A percentile compares a stretch with the other conserved stretches of the same genome.
Conservation (phyloP, 2,888 invertebrate genomes). For the Athalia cordata region DNA sequence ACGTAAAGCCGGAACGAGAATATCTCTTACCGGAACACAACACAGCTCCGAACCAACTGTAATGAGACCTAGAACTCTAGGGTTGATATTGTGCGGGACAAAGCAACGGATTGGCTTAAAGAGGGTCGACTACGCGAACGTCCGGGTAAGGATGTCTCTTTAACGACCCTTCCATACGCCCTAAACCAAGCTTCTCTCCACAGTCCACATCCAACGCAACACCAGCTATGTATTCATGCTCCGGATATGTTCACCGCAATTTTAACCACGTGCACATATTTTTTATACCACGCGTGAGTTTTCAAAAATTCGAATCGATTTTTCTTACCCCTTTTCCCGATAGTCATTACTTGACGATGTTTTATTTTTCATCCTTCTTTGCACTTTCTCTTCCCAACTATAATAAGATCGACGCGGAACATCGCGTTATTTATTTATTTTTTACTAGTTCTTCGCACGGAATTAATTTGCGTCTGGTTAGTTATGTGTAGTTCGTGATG, state of each 20-base stretch:
- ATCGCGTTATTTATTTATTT: slow-evolving; percentile 3
- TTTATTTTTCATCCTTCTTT: neutral
- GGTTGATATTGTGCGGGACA: slow-evolving; percentile 46
- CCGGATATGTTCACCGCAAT: slow-evolving; percentile 58
- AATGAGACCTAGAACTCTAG: slow-evolving; percentile 38
- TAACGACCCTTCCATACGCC: slow-evolving; percentile 20
- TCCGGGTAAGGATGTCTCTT: slow-evolving; percentile 34
- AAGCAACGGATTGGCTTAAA: slow-evolving; percentile 46
- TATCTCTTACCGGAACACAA: slow-evolving; percentile 10
- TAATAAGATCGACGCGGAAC: neutral
- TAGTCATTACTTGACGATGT: neutral
- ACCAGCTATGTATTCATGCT: slow-evolving; percentile 48
- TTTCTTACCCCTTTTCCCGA: neutral
- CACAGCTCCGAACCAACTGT: slow-evolving; percentile 32
- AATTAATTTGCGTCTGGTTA: slow-evolving; percentile 23
- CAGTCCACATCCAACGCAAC: slow-evolving; percentile 52
- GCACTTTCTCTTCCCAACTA: neutral
- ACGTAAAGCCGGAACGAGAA: slow-evolving; percentile 20
- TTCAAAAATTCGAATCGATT: no score
- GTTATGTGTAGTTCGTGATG: neutral
- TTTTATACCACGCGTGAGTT: no score
- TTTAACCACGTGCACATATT: slow-evolving; percentile 50
- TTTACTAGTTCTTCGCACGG: neutral
- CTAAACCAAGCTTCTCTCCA: slow-evolving; percentile 50
- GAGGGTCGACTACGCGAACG: slow-evolving; percentile 40